These are phyloP conservation scores for Bradypodion ventrale DNA, from an alignment of 2,797 vertebrate species.

Conservation along the genomic window DNA sequence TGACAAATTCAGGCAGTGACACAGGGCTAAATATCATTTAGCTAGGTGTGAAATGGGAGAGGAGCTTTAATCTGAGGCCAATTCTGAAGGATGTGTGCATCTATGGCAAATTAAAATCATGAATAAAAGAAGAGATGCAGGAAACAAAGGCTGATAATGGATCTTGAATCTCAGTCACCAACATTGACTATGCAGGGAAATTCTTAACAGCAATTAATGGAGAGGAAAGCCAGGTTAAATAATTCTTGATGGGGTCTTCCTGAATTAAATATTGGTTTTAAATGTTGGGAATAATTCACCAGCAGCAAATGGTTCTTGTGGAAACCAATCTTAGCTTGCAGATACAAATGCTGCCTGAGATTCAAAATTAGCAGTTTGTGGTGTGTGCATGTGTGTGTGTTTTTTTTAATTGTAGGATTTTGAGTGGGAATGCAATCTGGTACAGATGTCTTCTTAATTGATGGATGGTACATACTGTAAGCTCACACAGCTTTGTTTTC, in stretches of 20 bases:
- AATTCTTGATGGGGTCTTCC: constrained; percentile 12
- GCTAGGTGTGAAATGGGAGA: constrained; percentile 24
- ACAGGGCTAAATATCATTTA: constrained; percentile 27
- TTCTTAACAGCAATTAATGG: constrained; percentile 13
- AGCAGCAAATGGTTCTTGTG: background rate
- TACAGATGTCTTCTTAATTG: background rate
- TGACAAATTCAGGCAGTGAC: constrained; percentile 10
- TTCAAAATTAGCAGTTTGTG: background rate
- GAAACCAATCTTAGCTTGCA: background rate
- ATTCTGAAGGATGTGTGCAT: constrained; percentile 31
- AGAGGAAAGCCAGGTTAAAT: constrained; percentile 31
- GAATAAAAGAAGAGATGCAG: constrained; percentile 36
- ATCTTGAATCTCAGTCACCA: background rate
- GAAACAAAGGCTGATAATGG: constrained; percentile 23
- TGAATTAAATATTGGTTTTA: constrained; percentile 21
- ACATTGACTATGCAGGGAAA: background rate
- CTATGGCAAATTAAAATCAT: constrained; percentile 15
- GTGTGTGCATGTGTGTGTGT: background rate
- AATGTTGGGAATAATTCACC: constrained; percentile 21
- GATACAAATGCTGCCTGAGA: background rate
- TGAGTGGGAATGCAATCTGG: background rate
- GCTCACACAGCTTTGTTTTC: background rate
- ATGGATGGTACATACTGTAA: background rate
- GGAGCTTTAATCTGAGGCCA: constrained; percentile 24
- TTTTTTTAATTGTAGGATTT: too few relatives aligned